Evolutionary conservation across 2,888 invertebrate genomes (phyloP).

Genomic region (Macrophya alboannulata): DNA sequence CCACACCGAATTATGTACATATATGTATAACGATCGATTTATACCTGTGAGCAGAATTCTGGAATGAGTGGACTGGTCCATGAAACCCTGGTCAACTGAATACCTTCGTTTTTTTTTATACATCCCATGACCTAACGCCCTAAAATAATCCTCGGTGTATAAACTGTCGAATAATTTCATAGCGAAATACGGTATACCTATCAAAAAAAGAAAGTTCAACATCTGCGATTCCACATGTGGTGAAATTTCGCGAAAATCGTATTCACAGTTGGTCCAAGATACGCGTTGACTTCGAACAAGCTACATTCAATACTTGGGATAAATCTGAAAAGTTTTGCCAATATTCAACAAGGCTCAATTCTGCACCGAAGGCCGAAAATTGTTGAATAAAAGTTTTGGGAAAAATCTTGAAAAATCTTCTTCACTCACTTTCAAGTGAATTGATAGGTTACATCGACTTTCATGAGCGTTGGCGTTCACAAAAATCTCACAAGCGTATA

Average conservation of each 20-base stretch:
- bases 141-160: neutral
- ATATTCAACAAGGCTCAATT: neutral
- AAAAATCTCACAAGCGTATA: neutral
- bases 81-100: neutral
- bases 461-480: neutral
- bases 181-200: neutral
- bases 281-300: neutral
- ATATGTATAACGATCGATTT: neutral
- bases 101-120: neutral
- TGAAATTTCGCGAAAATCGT: neutral
- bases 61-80: neutral
- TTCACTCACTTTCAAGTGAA: neutral
- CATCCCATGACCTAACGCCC: neutral
- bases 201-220: neutral
- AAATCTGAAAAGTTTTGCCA: neutral
- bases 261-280: slow-evolving; percentile 5
- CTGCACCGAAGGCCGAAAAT: neutral
- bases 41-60: neutral
- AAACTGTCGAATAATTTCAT: neutral
- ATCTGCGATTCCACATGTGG: neutral
- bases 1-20: neutral
- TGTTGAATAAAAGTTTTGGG: neutral
- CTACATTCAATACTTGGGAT: neutral
- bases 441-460: slow-evolving; percentile 3
- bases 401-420: neutral